These are phyloP conservation scores for Microtus obscurus DNA, from an alignment of 2,797 vertebrate genomes.

Conservation along the genomic window DNA sequence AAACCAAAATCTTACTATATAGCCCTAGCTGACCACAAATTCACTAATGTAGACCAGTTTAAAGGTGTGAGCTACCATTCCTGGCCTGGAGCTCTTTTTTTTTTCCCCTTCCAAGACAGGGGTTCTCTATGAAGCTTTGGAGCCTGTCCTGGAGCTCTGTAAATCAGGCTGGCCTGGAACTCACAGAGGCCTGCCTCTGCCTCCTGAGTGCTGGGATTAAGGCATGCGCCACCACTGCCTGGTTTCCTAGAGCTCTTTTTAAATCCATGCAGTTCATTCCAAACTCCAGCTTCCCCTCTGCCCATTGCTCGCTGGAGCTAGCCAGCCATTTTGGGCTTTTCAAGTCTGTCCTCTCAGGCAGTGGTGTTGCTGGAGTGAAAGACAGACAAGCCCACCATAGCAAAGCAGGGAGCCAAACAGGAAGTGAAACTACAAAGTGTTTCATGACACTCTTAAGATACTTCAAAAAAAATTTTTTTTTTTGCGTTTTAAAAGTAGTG, in stretches of 20 bases:
- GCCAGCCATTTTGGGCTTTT: neutral
- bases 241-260: neutral
- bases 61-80: neutral
- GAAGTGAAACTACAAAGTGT: slow-evolving; percentile 13
- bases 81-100: neutral
- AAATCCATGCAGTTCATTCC: slow-evolving; percentile 2
- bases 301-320: neutral
- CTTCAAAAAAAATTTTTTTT: neutral
- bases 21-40: neutral
- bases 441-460: slow-evolving; percentile 51
- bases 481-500: slow-evolving; percentile 66
- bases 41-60: neutral
- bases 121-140: too few relatives aligned
- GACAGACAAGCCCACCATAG: neutral
- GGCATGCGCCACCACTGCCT: too few relatives aligned
- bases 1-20: neutral
- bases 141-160: too few relatives aligned
- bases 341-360: slow-evolving; percentile 14
- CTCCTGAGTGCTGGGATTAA: too few relatives aligned
- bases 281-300: neutral
- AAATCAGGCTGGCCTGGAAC: too few relatives aligned
- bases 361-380: neutral
- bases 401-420: neutral
- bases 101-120: neutral
- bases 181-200: too few relatives aligned